These are phyloP conservation scores for Furcula furcula DNA, from an alignment of 2,888 invertebrate genomes.

Conservation along the genomic window DNA sequence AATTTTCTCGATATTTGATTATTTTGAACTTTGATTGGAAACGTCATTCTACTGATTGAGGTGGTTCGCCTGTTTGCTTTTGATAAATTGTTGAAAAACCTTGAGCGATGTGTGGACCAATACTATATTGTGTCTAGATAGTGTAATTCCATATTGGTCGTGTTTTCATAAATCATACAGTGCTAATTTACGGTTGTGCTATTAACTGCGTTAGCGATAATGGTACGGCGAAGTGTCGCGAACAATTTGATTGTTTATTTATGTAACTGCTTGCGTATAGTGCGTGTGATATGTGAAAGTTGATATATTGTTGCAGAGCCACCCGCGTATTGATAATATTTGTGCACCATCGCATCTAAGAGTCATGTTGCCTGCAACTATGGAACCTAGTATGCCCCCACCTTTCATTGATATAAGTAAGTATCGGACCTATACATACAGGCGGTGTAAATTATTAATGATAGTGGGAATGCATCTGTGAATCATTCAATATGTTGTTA, in stretches of 20 bases:
- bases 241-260: constrained; percentile 62
- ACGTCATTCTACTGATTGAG: constrained; percentile 29
- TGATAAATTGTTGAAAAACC: constrained; percentile 45
- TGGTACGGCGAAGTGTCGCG: constrained; percentile 43
- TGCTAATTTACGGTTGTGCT: constrained; percentile 12
- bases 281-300: constrained; percentile 51
- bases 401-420: constrained; percentile 66
- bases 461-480: constrained; percentile 19
- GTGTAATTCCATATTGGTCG: constrained; percentile 23
- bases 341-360: constrained; percentile 60
- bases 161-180: constrained; percentile 20
- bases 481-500: constrained; percentile 6
- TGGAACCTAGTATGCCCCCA: constrained; percentile 58
- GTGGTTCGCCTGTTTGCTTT: constrained; percentile 38
- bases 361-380: constrained; percentile 61
- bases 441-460: constrained; percentile 8
- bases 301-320: constrained; percentile 57
- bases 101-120: constrained; percentile 47
- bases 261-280: constrained; percentile 53
- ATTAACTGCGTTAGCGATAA: constrained; percentile 17
- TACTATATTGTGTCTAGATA: constrained; percentile 35
- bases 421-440: no score
- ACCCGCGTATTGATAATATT: constrained; percentile 55
- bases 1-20: no score
- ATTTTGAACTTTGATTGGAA: constrained; percentile 19